Evolutionary conservation across 2,797 vertebrate genomes (phyloP), one percentile per base, ranked within the genome.

Genomic region (Rousettus madagascariensis): DNA sequence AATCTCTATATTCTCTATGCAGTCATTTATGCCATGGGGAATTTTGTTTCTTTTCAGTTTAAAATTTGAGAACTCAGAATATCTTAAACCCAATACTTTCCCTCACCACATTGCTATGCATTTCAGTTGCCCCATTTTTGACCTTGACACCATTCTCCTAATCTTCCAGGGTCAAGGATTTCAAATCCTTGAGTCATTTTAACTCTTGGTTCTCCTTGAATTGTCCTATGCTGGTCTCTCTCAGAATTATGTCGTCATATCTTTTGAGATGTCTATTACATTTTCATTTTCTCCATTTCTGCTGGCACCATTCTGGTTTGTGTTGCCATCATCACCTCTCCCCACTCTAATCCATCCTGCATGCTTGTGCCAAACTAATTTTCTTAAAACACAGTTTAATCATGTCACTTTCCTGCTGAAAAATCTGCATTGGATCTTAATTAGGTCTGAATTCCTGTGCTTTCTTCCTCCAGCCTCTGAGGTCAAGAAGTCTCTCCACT

Each of bases 301-400:
- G 15, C 66, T 87, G 94, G 87, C 65, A 96, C 30, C 36, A 75
- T 24, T 91, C 26, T 86, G 59, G 49, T 92, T 95, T 91, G 69
- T 30, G 41, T 96, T 93, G 66, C 75, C 59, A 80, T 96, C 43
- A 84, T 94, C 71, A 28, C 49, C 30, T 95, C 53, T 95, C 75
- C 51, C 63, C 19, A 84, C 10, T 93, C n/a, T 72, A 84, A 6
- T 92, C 46, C 28, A 46, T 91, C 43, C 61, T 93, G 30, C 57
- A 36, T 91, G 49, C 22, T 90, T 96, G n/a, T 90, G 91, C 91
- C 93, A 97, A 96, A 92, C 68, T 95, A 61, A 95, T 97, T 97
- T 97, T 97, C 96, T 96, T 97, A 96, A 97, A 96, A 95, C 36
- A 95, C 74, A 74, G 53, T 89, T 96, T 94, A 96, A 90, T 94